These are phyloP conservation scores for Blennius ocellaris DNA, from an alignment of 2,113 vertebrate species.

Conservation along the genomic window DNA sequence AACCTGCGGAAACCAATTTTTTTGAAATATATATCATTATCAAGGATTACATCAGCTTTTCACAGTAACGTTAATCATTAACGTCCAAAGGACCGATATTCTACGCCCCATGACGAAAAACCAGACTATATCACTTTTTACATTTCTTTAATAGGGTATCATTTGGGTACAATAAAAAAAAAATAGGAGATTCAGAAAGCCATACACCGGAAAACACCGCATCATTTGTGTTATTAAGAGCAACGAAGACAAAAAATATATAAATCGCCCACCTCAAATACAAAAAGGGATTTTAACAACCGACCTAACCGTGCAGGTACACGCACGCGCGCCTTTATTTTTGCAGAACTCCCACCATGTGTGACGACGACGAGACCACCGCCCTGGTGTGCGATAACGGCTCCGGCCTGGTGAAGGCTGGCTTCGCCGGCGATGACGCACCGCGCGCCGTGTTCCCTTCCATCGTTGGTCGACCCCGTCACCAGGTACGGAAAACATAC, in stretches of 20 bases:
- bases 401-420: constrained; percentile 80
- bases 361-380: constrained; percentile 79
- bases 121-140: no score
- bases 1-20: neutral
- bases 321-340: constrained; percentile 15
- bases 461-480: constrained; percentile 79
- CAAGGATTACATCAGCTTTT: constrained; percentile 5
- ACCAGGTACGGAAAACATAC: constrained; percentile 73
- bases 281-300: neutral
- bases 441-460: constrained; percentile 83
- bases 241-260: neutral
- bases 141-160: no score
- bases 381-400: constrained; percentile 80
- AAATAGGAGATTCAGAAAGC: no score
- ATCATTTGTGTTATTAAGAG: neutral
- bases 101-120: no score
- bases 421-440: constrained; percentile 81
- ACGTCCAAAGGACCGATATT: neutral
- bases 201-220: no score
- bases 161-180: no score
- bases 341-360: constrained; percentile 74
- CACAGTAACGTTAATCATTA: neutral
- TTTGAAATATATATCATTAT: neutral
- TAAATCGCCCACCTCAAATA: neutral
- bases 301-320: constrained; percentile 8